phyloP scores from a whole-genome alignment of 2,797 vertebrate species.

The Diglossa cyanea region DNA sequence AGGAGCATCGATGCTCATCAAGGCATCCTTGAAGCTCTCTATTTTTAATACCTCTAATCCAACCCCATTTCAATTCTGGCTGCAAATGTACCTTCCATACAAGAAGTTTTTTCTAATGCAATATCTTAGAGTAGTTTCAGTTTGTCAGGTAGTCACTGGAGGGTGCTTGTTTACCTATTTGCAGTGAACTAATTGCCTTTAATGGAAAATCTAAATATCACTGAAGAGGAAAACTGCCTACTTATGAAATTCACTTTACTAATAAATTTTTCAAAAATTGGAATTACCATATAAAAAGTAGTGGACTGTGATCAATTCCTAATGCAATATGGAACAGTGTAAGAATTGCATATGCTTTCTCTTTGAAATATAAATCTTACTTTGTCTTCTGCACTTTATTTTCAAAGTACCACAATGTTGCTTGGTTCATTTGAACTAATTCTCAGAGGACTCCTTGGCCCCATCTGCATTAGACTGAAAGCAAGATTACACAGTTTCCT shows the following conservation, averaged over 20 bases:
- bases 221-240: slow-evolving; percentile 10
- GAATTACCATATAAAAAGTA: neutral
- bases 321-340: neutral
- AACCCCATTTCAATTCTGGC: slow-evolving; percentile 4
- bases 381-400: slow-evolving; percentile 7
- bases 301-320: neutral
- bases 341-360: neutral
- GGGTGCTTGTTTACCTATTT: slow-evolving; percentile 63
- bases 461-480: neutral
- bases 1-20: neutral
- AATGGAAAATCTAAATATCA: slow-evolving; percentile 66
- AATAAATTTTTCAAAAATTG: slow-evolving; percentile 65
- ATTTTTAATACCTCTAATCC: neutral
- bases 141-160: slow-evolving; percentile 60
- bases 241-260: slow-evolving; percentile 19
- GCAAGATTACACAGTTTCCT: neutral
- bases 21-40: neutral
- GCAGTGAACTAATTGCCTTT: slow-evolving; percentile 67
- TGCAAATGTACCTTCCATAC: slow-evolving; percentile 24
- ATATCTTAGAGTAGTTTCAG: slow-evolving; percentile 33
- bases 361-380: neutral
- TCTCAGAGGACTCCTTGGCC: neutral
- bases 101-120: slow-evolving; percentile 11
- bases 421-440: neutral
- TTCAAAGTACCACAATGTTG: slow-evolving; percentile 13